phyloP scores from a whole-genome alignment of 1,140 invertebrate species.

The Scaptomyza montana region DNA sequence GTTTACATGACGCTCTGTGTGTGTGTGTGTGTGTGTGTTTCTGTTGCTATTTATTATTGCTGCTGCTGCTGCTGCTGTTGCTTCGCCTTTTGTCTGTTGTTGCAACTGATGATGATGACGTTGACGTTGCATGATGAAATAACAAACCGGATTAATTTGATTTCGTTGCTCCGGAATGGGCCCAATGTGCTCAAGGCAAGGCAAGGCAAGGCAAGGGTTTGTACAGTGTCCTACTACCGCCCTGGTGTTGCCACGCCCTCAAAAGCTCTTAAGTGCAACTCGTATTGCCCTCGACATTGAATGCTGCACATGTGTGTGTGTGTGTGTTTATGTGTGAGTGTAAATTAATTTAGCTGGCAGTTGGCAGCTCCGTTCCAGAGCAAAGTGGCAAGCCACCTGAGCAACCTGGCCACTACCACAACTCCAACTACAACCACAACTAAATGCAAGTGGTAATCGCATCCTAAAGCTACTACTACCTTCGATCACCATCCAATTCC shows the following conservation, averaged over 20 bases:
- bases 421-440: constrained; percentile 6
- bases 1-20: constrained; percentile 40
- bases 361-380: constrained; percentile 33
- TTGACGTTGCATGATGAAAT: constrained; percentile 82
- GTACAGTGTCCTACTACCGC: constrained; percentile 27
- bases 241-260: constrained; percentile 30
- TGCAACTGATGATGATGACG: constrained; percentile 80
- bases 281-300: constrained; percentile 29
- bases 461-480: constrained; percentile 16
- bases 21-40: constrained; percentile 23
- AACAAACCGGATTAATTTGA: constrained; percentile 82
- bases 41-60: constrained; percentile 75
- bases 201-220: constrained; percentile 21
- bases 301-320: background rate
- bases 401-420: constrained; percentile 4
- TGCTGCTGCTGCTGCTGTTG: constrained; percentile 36
- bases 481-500: constrained; percentile 32
- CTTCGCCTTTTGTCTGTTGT: constrained; percentile 74
- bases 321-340: constrained; percentile 17
- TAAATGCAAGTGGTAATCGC: constrained; percentile 35
- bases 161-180: constrained; percentile 51
- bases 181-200: constrained; percentile 2
- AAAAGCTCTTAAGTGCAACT: constrained; percentile 36
- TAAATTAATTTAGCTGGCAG: constrained; percentile 68
- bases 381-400: constrained; percentile 16